Evolutionary conservation across 1,140 invertebrate species (phyloP), one percentile per base, ranked within the genome.

Genomic region (Brachionus asplanchnoidis): DNA sequence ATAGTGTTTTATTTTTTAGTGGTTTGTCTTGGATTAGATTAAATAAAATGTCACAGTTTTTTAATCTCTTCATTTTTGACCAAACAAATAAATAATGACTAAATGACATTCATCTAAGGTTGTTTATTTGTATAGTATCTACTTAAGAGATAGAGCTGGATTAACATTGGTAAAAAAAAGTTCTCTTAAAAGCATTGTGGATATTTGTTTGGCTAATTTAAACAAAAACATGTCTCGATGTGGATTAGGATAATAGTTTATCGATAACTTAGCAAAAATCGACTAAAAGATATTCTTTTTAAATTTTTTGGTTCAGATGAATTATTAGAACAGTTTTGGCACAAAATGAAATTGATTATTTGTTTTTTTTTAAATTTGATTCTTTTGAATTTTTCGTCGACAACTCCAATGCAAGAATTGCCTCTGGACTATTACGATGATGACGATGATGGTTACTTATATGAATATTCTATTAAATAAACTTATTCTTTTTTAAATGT

Each of bases 391-490:
- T 46, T 14, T 60, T 40, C 32, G 17, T 7, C 1, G 0, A 9
- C 79, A 7, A 26, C 6, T 65, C 79, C 79, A n/a, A 82, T 82
- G 79, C 79, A 82, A 46, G 79, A 82, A 44, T 26, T 65, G 23
- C 79, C 79, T 20, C 36, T 36, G 5, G 79, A 68, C 42, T 82
- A 82, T 40, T 42, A 77, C 5, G 73, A 77, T 1, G 73, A 77
- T 26, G 73, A 50, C 4, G 73, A 77, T 28, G 73, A 50, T 77
- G 73, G 73, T 77, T 4, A 20, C 12, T 26, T 50, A 6, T 50
- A 26, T 46, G 11, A 46, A 46, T 36, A 36, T 75, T 44, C 3
- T 44, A 12, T 44, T 60, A 23, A 3, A 20, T 20, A 56, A 60
- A 60, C 9, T 60, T 60, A 8, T 60, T 60, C 53, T 20, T 36